These are phyloP conservation scores for Anticlea derivata DNA, from an alignment of 2,888 invertebrate species.

Conservation along the genomic window DNA sequence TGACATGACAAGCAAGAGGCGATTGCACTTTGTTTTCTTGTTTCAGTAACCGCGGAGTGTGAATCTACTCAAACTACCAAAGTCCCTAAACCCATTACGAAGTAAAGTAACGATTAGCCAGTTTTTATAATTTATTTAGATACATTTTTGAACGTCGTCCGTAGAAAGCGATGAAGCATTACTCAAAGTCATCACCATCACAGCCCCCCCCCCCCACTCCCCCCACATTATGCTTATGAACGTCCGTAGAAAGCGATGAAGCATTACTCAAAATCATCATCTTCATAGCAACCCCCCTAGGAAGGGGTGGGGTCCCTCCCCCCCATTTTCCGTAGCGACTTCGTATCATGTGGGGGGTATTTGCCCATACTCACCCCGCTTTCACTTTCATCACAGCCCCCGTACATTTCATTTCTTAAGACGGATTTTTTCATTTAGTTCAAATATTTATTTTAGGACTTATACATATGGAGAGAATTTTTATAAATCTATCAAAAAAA, in stretches of 20 bases:
- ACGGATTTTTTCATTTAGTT: slow-evolving; percentile 32
- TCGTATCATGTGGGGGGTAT: too few species aligned
- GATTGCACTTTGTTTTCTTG: slow-evolving; percentile 30
- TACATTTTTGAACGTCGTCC: neutral
- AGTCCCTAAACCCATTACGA: slow-evolving; percentile 56
- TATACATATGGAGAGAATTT: slow-evolving; percentile 39
- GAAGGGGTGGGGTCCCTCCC: too few species aligned
- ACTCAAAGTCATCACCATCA: too few species aligned
- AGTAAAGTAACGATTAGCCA: slow-evolving; percentile 57
- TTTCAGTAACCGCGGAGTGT: slow-evolving; percentile 60
- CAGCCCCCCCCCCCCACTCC: too few species aligned
- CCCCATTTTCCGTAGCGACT: too few species aligned
- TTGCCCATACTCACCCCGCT: too few species aligned
- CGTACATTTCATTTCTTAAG: neutral
- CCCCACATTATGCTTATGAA: neutral
- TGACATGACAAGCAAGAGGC: too few species aligned
- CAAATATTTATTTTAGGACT: slow-evolving; percentile 26
- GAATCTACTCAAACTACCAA: slow-evolving; percentile 60
- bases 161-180: neutral
- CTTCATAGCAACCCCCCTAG: too few species aligned
- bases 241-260: neutral
- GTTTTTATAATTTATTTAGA: slow-evolving; percentile 25
- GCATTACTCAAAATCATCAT: too few species aligned
- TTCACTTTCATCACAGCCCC: too few species aligned
- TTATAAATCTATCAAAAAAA: slow-evolving; percentile 13